phyloP scores from a whole-genome alignment of 1,140 invertebrate genomes.

The Cydia pomonella region DNA sequence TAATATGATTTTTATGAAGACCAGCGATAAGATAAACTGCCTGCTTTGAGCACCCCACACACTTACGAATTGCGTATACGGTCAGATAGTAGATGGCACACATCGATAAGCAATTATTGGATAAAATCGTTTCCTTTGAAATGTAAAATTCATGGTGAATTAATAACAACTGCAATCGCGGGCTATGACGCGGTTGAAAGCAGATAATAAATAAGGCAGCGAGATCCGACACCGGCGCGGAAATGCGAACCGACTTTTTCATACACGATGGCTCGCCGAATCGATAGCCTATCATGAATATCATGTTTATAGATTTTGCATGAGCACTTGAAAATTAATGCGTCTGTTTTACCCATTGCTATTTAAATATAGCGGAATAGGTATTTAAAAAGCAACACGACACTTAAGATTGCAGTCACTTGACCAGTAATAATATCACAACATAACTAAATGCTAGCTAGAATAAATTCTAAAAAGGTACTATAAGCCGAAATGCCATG shows the following conservation, averaged over 20 bases:
- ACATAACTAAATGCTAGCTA: too few relatives aligned
- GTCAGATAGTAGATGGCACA: conserved; percentile 17
- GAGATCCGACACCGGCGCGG: conserved; percentile 18
- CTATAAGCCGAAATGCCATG: too few relatives aligned
- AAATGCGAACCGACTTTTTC: conserved; percentile 26
- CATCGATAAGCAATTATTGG: conserved; percentile 26
- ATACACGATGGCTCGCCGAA: conserved; percentile 39
- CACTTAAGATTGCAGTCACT: not conserved
- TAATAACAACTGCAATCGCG: conserved; percentile 44
- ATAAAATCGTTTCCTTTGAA: conserved; percentile 28
- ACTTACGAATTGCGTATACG: conserved; percentile 5
- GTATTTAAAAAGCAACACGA: not conserved
- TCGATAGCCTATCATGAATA: conserved; percentile 40
- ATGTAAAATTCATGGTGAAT: conserved; percentile 43
- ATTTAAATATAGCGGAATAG: not conserved
- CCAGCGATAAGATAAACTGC: not conserved
- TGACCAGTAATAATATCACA: too few relatives aligned
- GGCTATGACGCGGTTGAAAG: conserved; percentile 44
- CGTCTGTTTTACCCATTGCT: not conserved
- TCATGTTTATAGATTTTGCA: conserved; percentile 42
- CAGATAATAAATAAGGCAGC: conserved; percentile 16
- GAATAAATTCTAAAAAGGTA: too few relatives aligned
- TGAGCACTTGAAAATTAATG: conserved; percentile 35
- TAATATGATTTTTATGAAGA: not conserved
- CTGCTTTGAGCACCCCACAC: not conserved